These are phyloP conservation scores for Ceyx margarethae DNA, from an alignment of 2,113 vertebrate genomes.

Conservation along the genomic window DNA sequence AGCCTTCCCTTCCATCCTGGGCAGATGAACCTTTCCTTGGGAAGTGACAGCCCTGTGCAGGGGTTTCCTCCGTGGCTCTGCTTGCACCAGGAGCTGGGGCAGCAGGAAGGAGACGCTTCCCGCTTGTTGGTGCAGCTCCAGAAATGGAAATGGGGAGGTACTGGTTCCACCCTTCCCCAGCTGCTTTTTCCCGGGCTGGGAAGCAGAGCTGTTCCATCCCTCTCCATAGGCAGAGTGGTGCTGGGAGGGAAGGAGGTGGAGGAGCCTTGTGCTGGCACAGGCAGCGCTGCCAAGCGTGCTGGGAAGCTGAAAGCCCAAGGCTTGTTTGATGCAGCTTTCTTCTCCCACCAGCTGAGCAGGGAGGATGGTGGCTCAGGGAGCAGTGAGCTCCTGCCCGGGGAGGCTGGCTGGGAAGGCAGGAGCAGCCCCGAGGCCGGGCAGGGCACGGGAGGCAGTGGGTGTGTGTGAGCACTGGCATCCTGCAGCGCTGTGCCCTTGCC, in stretches of 20 bases:
- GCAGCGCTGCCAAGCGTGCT: background rate
- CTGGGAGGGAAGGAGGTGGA: background rate
- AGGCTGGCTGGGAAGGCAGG: background rate
- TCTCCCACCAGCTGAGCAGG: background rate
- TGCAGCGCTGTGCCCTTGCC: background rate
- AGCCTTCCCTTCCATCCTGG: background rate
- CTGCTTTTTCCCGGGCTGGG: background rate
- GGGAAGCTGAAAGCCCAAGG: background rate
- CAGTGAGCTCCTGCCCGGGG: background rate
- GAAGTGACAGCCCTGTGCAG: background rate
- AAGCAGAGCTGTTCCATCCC: background rate
- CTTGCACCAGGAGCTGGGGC: background rate
- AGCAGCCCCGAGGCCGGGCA: background rate
- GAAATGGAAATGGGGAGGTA: background rate
- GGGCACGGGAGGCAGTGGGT: rapidly evolving
- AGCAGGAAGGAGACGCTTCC: background rate
- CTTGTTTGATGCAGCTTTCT: background rate
- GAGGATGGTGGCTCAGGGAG: background rate
- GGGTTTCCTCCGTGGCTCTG: background rate
- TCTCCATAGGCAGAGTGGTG: background rate
- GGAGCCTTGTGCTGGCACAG: background rate
- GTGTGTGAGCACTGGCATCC: background rate
- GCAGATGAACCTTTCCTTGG: background rate
- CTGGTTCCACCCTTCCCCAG: background rate
- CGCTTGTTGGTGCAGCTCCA: background rate